phyloP scores from a whole-genome alignment of 2,888 invertebrate genomes.

The Cataglyphis cursor region DNA sequence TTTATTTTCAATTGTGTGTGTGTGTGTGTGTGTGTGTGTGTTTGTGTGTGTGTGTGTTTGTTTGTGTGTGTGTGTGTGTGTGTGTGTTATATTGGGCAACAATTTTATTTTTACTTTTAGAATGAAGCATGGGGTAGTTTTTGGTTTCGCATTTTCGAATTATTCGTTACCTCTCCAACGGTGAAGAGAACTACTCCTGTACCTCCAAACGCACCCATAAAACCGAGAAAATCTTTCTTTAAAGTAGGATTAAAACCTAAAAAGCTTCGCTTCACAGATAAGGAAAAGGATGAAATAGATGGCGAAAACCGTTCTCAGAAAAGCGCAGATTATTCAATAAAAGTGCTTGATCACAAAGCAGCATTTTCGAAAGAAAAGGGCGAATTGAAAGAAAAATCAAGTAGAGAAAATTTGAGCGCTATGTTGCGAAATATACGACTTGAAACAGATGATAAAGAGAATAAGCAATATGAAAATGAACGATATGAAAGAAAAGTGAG shows the following conservation, averaged over 20 bases:
- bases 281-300: conserved; percentile 51
- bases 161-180: conserved; percentile 58
- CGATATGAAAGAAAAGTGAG: neutral
- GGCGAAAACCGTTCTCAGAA: neutral
- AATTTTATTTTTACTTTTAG: conserved; percentile 12
- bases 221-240: conserved; percentile 66
- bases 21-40: too few relatives aligned
- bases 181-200: conserved; percentile 8
- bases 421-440: conserved; percentile 26
- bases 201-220: conserved; percentile 74
- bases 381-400: neutral
- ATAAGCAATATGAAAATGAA: neutral
- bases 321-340: neutral
- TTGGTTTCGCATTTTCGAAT: neutral
- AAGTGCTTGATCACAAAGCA: neutral
- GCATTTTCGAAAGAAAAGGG: neutral
- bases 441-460: conserved; percentile 21
- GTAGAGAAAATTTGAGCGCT: neutral
- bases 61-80: neutral
- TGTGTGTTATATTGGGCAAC: neutral
- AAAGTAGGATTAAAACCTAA: conserved; percentile 75
- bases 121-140: neutral
- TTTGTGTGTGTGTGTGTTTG: neutral
- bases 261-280: conserved; percentile 72
- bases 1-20: too few relatives aligned